Base-by-base conservation (phyloP, 2,888 invertebrate species). In the Vanessa cardui region DNA sequence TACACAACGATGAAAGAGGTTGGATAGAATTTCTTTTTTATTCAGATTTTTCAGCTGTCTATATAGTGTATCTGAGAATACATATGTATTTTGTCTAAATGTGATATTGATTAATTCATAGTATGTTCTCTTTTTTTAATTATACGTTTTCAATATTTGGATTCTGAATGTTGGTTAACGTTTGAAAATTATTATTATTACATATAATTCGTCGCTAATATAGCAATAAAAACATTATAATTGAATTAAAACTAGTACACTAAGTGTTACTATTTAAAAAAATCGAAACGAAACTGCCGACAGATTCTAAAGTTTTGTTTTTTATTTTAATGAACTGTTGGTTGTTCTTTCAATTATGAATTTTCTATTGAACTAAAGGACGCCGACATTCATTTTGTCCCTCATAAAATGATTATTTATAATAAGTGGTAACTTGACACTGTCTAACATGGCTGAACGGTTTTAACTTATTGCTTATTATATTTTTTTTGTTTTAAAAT, bases 361-460 rank as follows among this genome's bases (percentile, higher is more conserved):
- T 64, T 66, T 60, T 66, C 49, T n/a, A 62, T 62, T 50, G 50
- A 59, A 52, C 20, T 50, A n/a, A 49, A 62, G 66, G 44, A 67
- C 58, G 50, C 58, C 50, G 62, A 44, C 62, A 45, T 62, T 21
- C 62, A 62, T 49, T 60, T 44, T 33, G 44, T 31, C 58, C 52
- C 49, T 58, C 44, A 26, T 44, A 58, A 62, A 61, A 52, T 62
- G 52, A 60, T 66, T 56, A 61, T 33, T 49, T 58, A 62, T 66
- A 66, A 62, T 62, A 44, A 62, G 18, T 45, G 44, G 66, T 62
- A 62, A 67, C 44, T 62, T 49, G 62, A 67, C 26, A 49, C 62
- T 62, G 20, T 50, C 54, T 50, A 21, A 47, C 47, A 56, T 39
- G 56, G 39, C 4, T 8, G 39, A 39, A 39, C 18, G 52, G 52